Conservation (phyloP, 2,888 invertebrate species). For the Morinoia aosen region DNA sequence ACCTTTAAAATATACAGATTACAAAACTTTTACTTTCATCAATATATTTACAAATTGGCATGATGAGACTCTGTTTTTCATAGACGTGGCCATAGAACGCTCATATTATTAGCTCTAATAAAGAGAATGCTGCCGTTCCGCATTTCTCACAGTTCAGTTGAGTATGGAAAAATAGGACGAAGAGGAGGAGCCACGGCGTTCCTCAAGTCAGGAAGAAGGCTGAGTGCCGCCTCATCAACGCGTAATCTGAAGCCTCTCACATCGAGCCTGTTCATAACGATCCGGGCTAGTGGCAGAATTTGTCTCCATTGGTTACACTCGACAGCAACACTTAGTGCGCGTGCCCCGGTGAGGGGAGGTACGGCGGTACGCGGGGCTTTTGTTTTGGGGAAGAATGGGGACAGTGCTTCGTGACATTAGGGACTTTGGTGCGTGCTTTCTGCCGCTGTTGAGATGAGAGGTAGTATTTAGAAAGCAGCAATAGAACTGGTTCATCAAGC, state of each 20-base stretch:
- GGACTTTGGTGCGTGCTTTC: not conserved
- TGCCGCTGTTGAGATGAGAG: not conserved
- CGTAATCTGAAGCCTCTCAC: not conserved
- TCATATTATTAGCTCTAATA: not conserved
- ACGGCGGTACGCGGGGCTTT: not conserved
- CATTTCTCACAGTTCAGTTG: not conserved
- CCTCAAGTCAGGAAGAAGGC: slow-evolving; percentile 18
- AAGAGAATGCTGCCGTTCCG: not conserved
- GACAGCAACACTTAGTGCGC: slow-evolving; percentile 33
- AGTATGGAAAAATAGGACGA: not conserved
- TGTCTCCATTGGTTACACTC: slow-evolving; percentile 47
- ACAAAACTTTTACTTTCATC: too few relatives aligned
- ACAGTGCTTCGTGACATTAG: not conserved
- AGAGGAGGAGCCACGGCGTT: not conserved
- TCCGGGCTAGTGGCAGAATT: not conserved
- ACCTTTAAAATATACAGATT: too few relatives aligned
- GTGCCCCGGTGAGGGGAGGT: not conserved
- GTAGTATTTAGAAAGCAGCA: too few relatives aligned
- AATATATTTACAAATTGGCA: too few relatives aligned
- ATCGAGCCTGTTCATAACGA: slow-evolving; percentile 9
- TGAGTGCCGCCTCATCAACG: slow-evolving; percentile 27
- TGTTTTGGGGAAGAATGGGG: not conserved
- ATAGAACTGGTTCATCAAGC: too few relatives aligned
- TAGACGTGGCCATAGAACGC: not conserved
- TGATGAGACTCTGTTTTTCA: too few relatives aligned